phyloP scores from a whole-genome alignment of 2,797 vertebrate genomes.

The Chaetophractus vellerosus region DNA sequence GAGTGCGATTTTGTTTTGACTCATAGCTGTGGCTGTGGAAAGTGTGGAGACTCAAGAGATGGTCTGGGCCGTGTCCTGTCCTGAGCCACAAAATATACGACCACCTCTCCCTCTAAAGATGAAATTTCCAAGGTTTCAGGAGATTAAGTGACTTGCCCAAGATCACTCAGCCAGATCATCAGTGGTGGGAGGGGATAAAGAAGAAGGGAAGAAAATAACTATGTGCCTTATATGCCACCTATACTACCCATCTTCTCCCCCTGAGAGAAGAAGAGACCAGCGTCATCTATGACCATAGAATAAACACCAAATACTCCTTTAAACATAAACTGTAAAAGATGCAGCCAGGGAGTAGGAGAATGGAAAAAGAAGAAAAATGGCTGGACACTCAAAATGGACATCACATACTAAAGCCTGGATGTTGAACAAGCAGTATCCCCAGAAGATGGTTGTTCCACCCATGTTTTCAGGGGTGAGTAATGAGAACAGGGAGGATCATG shows the following conservation, averaged over 20 bases:
- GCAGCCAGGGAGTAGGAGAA: background rate
- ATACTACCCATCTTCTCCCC: background rate
- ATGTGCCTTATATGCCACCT: background rate
- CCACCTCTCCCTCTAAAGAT: background rate
- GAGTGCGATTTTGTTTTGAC: background rate
- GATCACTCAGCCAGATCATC: constrained; percentile 1
- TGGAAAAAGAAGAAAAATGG: background rate
- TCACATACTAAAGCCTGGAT: background rate
- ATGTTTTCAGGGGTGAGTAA: background rate
- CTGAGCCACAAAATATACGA: background rate
- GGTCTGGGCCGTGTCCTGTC: background rate
- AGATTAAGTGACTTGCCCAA: constrained; percentile 5
- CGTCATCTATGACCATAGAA: background rate
- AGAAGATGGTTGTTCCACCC: background rate
- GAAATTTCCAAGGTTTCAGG: background rate
- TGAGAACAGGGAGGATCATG: background rate
- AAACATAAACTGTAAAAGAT: background rate
- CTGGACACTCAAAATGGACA: background rate
- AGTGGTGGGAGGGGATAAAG: background rate
- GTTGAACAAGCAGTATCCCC: background rate
- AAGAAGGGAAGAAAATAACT: background rate
- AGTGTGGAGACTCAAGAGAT: background rate
- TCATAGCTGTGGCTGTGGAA: background rate
- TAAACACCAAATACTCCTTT: background rate
- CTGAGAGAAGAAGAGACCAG: background rate